phyloP scores from a whole-genome alignment of 1,140 invertebrate species.

The Drosophila pseudoananassae region DNA sequence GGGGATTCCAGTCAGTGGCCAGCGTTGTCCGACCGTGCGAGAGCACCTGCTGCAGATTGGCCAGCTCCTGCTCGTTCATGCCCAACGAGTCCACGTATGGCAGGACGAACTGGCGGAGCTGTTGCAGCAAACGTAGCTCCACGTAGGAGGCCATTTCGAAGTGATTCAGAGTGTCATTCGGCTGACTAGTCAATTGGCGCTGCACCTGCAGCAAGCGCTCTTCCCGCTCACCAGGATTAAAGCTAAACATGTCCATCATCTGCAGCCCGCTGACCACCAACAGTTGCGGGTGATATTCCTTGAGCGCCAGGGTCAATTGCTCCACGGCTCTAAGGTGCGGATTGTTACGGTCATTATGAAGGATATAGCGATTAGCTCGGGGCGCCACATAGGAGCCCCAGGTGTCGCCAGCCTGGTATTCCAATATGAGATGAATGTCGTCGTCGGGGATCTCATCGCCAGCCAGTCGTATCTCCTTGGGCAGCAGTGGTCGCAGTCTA shows the following conservation, averaged over 20 bases:
- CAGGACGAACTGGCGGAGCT: constrained; percentile 89
- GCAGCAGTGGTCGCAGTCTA: constrained; percentile 85
- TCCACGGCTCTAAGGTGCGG: constrained; percentile 91
- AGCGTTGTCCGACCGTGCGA: constrained; percentile 90
- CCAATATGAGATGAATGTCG: constrained; percentile 93
- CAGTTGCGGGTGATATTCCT: constrained; percentile 89
- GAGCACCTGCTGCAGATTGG: constrained; percentile 90
- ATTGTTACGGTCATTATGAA: constrained; percentile 94
- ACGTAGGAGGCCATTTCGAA: constrained; percentile 96
- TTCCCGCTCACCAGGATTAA: constrained; percentile 87
- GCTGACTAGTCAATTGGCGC: constrained; percentile 88
- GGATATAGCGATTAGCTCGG: constrained; percentile 93
- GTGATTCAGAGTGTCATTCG: constrained; percentile 88
- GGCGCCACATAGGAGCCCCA: constrained; percentile 91
- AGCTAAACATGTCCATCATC: constrained; percentile 96
- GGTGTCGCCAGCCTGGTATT: constrained; percentile 90
- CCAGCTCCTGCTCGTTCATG: constrained; percentile 95
- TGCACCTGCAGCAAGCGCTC: constrained; percentile 88
- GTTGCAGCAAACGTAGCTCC: constrained; percentile 88
- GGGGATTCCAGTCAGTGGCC: constrained; percentile 91
- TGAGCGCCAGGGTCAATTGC: constrained; percentile 88
- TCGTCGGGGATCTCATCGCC: constrained; percentile 88
- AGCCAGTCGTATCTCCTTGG: constrained; percentile 86
- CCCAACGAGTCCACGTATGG: constrained; percentile 93
- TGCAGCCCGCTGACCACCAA: constrained; percentile 93